phyloP scores from a whole-genome alignment of 2,888 invertebrate genomes.

The Dinocampus coccinellae region DNA sequence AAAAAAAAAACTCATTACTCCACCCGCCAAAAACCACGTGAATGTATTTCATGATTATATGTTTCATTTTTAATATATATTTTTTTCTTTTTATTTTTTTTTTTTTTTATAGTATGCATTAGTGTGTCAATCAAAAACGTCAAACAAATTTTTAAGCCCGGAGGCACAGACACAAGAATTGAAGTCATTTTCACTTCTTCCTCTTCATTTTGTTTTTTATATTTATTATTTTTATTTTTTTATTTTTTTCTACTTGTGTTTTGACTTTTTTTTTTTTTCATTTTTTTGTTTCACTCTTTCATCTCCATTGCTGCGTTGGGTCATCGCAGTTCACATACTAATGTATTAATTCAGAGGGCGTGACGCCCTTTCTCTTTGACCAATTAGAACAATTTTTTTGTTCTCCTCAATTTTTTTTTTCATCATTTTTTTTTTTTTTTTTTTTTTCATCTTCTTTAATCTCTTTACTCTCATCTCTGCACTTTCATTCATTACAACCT shows the following conservation, averaged over 20 bases:
- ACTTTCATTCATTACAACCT: constrained; percentile 25
- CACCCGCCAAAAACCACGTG: neutral
- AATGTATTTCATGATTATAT: neutral
- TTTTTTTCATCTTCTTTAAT: neutral
- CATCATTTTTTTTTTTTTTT: constrained; percentile 33
- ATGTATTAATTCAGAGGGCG: constrained; percentile 7
- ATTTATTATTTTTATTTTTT: neutral
- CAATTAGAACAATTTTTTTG: constrained; percentile 25
- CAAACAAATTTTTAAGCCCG: neutral
- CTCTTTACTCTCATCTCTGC: neutral
- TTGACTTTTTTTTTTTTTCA: neutral
- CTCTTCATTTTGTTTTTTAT: neutral
- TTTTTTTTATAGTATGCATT: neutral
- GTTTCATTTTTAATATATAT: neutral
- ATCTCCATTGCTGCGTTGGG: too few relatives aligned
- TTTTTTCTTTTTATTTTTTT: neutral
- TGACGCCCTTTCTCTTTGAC: constrained; percentile 12
- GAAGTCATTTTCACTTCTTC: constrained; percentile 9
- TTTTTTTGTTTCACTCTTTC: too few relatives aligned
- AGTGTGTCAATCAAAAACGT: neutral
- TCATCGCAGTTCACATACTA: neutral
- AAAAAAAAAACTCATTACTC: neutral
- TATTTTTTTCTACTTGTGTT: neutral
- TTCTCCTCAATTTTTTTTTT: too few relatives aligned
- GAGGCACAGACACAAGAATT: neutral